Conservation (phyloP, 2,113 vertebrate genomes). For the Falcunculus frontatus region DNA sequence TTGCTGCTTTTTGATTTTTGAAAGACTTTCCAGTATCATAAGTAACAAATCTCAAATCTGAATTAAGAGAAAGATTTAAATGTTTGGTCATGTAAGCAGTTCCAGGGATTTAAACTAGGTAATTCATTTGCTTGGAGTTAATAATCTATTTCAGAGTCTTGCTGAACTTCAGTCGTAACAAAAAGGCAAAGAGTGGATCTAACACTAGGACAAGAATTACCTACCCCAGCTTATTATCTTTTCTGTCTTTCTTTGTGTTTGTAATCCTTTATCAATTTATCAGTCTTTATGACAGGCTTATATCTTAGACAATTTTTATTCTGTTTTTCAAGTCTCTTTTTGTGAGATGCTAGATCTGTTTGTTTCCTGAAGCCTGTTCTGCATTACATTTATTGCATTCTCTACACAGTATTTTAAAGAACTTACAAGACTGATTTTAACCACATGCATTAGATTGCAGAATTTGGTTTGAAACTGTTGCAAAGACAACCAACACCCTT, state of each 20-base stretch:
- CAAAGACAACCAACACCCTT: conserved; percentile 19
- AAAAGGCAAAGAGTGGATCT: conserved; percentile 41
- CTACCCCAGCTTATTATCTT: neutral
- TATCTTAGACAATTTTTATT: neutral
- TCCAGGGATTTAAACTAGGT: neutral
- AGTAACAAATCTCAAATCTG: conserved; percentile 25
- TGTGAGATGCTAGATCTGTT: neutral
- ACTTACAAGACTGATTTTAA: conserved; percentile 40
- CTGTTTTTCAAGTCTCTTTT: conserved; percentile 38
- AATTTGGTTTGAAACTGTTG: conserved; percentile 46
- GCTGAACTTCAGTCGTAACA: conserved; percentile 11
- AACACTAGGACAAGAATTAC: conserved; percentile 38
- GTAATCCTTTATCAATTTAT: conserved; percentile 8
- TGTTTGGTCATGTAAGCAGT: neutral
- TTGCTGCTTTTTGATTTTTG: conserved; percentile 30
- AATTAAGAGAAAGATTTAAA: neutral
- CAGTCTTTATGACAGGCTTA: neutral
- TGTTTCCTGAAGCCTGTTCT: conserved; percentile 20
- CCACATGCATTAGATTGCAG: conserved; percentile 14
- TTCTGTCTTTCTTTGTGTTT: conserved; percentile 35
- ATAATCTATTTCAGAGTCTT: neutral
- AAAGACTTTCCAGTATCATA: conserved; percentile 39
- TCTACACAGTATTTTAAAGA: conserved; percentile 30
- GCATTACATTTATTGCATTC: neutral
- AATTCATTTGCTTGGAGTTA: conserved; percentile 47